phyloP scores from a whole-genome alignment of 2,888 invertebrate species.

The Diloba caeruleocephala region DNA sequence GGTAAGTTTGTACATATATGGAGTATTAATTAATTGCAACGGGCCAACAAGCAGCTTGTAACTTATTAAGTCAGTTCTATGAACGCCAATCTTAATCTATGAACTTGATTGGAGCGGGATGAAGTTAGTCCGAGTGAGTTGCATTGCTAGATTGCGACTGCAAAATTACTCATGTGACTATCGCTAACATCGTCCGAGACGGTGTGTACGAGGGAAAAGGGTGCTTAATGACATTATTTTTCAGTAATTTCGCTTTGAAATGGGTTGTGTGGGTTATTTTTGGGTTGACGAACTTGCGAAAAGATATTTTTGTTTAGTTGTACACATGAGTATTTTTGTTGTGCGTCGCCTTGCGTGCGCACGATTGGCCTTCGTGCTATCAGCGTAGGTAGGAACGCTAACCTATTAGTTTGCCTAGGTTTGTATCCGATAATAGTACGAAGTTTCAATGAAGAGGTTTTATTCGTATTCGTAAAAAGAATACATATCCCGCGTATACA shows the following conservation, averaged over 20 bases:
- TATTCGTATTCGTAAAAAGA: conserved; percentile 5
- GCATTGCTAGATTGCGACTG: conserved; percentile 81
- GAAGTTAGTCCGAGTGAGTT: conserved; percentile 75
- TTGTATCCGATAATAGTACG: conserved; percentile 53
- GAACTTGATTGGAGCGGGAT: conserved; percentile 83
- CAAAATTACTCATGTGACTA: conserved; percentile 73
- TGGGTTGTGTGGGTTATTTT: conserved; percentile 64
- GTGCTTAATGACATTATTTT: conserved; percentile 50
- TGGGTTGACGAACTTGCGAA: conserved; percentile 78
- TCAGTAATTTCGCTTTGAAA: conserved; percentile 55
- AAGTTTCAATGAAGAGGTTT: conserved; percentile 41
- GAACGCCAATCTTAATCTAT: conserved; percentile 87
- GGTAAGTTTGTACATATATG: conserved; percentile 70
- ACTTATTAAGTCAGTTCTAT: conserved; percentile 64
- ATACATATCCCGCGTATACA: no score
- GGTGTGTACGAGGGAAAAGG: conserved; percentile 59
- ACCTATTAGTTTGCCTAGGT: conserved; percentile 57
- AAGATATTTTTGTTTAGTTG: conserved; percentile 70
- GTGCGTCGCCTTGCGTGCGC: conserved; percentile 58
- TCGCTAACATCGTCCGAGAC: conserved; percentile 60
- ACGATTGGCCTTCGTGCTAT: conserved; percentile 74
- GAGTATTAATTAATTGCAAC: conserved; percentile 37
- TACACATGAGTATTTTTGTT: conserved; percentile 67
- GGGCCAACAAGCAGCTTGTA: conserved; percentile 38
- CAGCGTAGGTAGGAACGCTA: conserved; percentile 56